A percentile compares a stretch with the other conserved stretches of the same genome.
Conservation (phyloP, 2,113 vertebrate species). For the Vanacampus margaritifer region DNA sequence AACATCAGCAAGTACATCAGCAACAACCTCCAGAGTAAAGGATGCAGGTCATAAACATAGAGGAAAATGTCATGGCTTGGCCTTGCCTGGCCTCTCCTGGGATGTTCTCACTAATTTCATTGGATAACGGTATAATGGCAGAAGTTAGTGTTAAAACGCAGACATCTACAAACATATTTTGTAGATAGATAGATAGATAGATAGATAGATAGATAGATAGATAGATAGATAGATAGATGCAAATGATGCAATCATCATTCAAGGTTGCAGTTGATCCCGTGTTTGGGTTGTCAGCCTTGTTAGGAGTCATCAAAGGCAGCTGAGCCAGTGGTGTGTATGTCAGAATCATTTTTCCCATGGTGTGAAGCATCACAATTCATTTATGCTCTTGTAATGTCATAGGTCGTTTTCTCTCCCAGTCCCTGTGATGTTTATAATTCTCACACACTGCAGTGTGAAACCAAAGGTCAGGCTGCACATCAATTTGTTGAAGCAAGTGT, state of each 20-base stretch:
- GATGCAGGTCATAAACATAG: no score
- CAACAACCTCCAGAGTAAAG: no score
- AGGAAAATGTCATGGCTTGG: no score
- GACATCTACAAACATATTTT: no score
- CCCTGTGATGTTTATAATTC: conserved; percentile 46
- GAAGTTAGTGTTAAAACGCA: no score
- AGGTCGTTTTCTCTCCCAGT: conserved; percentile 22
- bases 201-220: no score
- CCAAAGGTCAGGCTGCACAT: conserved; percentile 34
- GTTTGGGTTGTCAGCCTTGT: conserved; percentile 42
- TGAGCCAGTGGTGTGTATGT: conserved; percentile 26
- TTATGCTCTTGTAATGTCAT: conserved; percentile 20
- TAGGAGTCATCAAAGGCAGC: conserved; percentile 47
- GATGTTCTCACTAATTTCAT: no score
- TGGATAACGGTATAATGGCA: no score
- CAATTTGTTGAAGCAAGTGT: conserved; percentile 24
- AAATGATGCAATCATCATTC: conserved; percentile 57
- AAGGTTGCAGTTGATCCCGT: conserved; percentile 32
- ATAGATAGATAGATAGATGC: neutral
- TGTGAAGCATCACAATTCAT: conserved; percentile 46
- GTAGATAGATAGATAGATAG: no score
- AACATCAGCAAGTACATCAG: no score
- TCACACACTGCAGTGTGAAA: conserved; percentile 11
- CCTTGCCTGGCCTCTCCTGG: no score
- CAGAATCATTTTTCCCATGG: conserved; percentile 40